These are phyloP conservation scores for Apoda limacodes DNA, from an alignment of 2,888 invertebrate species.

Conservation along the genomic window DNA sequence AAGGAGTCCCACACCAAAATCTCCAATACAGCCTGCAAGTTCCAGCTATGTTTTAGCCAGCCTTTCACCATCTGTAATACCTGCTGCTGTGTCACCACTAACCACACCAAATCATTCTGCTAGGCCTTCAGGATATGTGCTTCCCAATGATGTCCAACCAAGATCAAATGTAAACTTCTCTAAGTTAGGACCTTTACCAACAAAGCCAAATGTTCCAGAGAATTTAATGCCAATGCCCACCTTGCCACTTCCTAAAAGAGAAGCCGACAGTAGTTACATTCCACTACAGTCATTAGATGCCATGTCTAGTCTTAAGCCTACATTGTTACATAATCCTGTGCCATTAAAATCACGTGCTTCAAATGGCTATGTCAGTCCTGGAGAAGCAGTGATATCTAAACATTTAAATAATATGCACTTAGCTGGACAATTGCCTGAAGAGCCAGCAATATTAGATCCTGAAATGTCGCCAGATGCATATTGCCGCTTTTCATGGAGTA, in stretches of 20 bases:
- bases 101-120: conserved; percentile 29
- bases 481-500: conserved; percentile 64
- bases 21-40: conserved; percentile 42
- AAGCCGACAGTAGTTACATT: conserved; percentile 51
- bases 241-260: conserved; percentile 48
- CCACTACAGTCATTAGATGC: conserved; percentile 55
- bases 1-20: too few relatives aligned
- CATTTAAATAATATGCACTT: conserved; percentile 53
- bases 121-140: conserved; percentile 50
- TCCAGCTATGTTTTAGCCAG: conserved; percentile 56
- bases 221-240: conserved; percentile 57
- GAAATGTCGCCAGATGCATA: conserved; percentile 63
- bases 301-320: conserved; percentile 51
- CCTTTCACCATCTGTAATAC: conserved; percentile 48
- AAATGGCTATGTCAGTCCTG: conserved; percentile 52
- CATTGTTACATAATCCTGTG: conserved; percentile 34
- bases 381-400: conserved; percentile 54
- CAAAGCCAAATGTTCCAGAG: conserved; percentile 46
- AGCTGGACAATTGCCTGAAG: conserved; percentile 42
- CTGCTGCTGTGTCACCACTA: conserved; percentile 36
- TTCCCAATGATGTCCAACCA: conserved; percentile 44
- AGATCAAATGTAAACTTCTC: conserved; percentile 46
- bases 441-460: conserved; percentile 56
- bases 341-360: conserved; percentile 41
- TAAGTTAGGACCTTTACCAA: conserved; percentile 39